phyloP scores from a whole-genome alignment of 1,140 invertebrate genomes.

The Elysia chlorotica region DNA sequence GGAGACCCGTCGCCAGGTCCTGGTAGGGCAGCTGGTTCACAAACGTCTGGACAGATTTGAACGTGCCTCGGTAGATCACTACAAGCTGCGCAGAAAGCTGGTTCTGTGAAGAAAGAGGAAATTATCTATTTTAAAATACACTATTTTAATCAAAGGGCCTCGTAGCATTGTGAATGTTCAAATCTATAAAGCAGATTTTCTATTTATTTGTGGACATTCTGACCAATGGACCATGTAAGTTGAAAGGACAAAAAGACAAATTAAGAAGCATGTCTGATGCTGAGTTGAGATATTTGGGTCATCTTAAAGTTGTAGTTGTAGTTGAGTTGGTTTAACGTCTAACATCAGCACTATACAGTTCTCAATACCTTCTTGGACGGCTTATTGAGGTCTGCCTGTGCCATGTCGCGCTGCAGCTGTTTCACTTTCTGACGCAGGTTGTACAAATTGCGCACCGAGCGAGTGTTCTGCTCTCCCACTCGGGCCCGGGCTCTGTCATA shows the following conservation, averaged over 20 bases:
- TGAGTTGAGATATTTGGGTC: not conserved
- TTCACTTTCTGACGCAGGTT: conserved; percentile 48
- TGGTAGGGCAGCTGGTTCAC: conserved; percentile 46
- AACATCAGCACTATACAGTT: too few species aligned
- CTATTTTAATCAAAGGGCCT: too few species aligned
- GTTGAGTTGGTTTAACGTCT: too few species aligned
- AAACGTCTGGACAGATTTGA: conserved; percentile 48
- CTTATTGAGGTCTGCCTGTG: conserved; percentile 31
- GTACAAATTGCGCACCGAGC: conserved; percentile 44
- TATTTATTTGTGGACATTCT: too few species aligned
- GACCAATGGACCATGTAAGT: too few species aligned
- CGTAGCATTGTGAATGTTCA: too few species aligned
- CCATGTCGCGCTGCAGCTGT: conserved; percentile 43
- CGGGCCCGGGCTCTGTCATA: conserved; percentile 30
- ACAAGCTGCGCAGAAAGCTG: conserved; percentile 38
- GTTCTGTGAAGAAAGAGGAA: conserved; percentile 38
- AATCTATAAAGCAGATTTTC: too few species aligned
- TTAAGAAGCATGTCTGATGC: too few species aligned
- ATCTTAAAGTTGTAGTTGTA: too few species aligned
- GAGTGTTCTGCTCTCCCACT: conserved; percentile 39
- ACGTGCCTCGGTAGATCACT: conserved; percentile 42
- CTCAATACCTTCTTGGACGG: conserved; percentile 51
- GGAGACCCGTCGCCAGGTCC: conserved; percentile 43
- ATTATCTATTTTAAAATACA: too few species aligned
- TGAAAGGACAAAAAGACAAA: too few species aligned